Evolutionary conservation across 2,797 vertebrate genomes (phyloP).

Genomic region (Poeciliopsis presidionis): DNA sequence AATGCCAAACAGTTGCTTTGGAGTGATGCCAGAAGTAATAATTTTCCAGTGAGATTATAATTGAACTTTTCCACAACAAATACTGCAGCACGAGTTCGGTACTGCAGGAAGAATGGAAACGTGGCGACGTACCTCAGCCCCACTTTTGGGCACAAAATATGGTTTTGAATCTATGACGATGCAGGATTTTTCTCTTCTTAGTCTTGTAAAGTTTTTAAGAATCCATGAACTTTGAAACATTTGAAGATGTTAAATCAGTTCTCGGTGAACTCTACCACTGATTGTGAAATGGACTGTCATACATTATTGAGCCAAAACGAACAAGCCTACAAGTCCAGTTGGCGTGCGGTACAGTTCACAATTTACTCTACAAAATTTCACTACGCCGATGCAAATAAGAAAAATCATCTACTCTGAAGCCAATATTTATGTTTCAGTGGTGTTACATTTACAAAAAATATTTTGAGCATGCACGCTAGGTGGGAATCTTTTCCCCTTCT

Average conservation of each 20-base stretch:
- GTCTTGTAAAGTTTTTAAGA: not conserved
- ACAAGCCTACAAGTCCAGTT: not conserved
- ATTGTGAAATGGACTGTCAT: not conserved
- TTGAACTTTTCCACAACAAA: not conserved
- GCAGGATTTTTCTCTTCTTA: not conserved
- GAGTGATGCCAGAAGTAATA: not conserved
- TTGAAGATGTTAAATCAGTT: not conserved
- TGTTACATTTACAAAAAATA: conserved; percentile 25
- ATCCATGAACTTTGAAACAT: not conserved
- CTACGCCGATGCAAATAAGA: not conserved
- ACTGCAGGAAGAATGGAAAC: not conserved
- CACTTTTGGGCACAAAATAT: not conserved
- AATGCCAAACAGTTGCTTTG: not conserved
- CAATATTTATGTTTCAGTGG: conserved; percentile 1
- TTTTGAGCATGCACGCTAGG: conserved; percentile 33
- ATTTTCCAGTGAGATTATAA: not conserved
- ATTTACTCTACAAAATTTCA: not conserved
- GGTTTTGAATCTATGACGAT: not conserved
- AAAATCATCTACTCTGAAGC: not conserved
- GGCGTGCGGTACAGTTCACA: not conserved
- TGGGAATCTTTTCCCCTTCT: conserved; percentile 34
- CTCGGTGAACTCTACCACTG: not conserved
- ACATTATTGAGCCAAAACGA: not conserved
- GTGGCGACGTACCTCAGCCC: not conserved
- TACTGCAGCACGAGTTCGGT: too few species aligned